These are phyloP conservation scores for Cyprinodon diabolis DNA, from an alignment of 2,797 vertebrate genomes.

Conservation along the genomic window DNA sequence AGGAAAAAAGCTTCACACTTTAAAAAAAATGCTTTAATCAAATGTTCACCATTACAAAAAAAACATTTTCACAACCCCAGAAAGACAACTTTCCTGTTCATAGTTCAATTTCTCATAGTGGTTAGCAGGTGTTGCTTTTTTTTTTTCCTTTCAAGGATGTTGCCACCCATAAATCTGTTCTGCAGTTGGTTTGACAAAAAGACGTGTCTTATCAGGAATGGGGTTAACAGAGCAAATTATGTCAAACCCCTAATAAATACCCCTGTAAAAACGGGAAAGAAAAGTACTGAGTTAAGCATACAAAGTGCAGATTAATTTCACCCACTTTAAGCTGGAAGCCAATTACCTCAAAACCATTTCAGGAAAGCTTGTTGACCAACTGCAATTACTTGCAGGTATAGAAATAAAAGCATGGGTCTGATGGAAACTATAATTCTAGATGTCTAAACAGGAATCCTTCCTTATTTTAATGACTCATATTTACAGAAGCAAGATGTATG, in stretches of 20 bases:
- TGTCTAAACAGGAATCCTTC: slow-evolving; percentile 18
- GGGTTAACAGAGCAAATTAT: slow-evolving; percentile 12
- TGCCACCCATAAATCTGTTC: slow-evolving; percentile 19
- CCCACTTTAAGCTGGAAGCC: slow-evolving; percentile 15
- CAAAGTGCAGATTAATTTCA: slow-evolving; percentile 16
- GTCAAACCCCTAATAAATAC: slow-evolving; percentile 57
- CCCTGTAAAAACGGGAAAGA: slow-evolving; percentile 21
- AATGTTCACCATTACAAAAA: slow-evolving; percentile 82
- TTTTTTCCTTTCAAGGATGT: slow-evolving; percentile 10
- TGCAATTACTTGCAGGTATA: slow-evolving; percentile 21
- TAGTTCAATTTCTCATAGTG: slow-evolving; percentile 57
- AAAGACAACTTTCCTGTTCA: slow-evolving; percentile 28
- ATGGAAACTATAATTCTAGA: slow-evolving; percentile 11
- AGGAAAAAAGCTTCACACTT: not conserved
- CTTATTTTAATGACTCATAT: slow-evolving; percentile 36
- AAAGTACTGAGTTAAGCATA: not conserved
- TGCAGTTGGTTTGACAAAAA: slow-evolving; percentile 13
- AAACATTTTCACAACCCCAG: slow-evolving; percentile 64
- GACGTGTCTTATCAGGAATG: slow-evolving; percentile 54
- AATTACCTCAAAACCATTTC: not conserved
- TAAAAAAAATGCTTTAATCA: slow-evolving; percentile 79
- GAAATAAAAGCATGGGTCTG: slow-evolving; percentile 11
- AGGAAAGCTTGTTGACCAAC: not conserved
- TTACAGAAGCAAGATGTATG: slow-evolving; percentile 47
- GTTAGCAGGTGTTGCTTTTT: slow-evolving; percentile 50